Percentiles rank a stretch among this genome's conserved stretches.
Evolutionary conservation across 2,113 vertebrate species (phyloP).

Genomic region (Ochotona curzoniae): DNA sequence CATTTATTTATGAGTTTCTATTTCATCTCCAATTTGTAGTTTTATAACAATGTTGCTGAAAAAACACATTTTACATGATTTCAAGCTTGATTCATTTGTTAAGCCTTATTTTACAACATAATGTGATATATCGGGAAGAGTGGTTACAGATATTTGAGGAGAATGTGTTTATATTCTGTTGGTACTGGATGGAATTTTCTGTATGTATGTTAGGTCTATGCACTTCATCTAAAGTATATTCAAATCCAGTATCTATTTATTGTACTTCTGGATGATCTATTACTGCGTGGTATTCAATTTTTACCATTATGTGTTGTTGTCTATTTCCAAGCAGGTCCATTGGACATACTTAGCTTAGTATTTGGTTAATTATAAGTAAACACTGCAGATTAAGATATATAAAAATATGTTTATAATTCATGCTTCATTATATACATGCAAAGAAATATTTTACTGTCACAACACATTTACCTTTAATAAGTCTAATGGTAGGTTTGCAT

Average conservation of each 20-base stretch:
- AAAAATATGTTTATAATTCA: not conserved
- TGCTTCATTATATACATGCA: not conserved
- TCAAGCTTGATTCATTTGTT: not conserved
- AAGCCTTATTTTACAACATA: not conserved
- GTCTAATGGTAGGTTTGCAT: not conserved
- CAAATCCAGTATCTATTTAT: not conserved
- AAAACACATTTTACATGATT: not conserved
- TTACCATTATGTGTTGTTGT: not conserved
- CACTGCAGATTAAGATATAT: not conserved
- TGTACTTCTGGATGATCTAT: not conserved
- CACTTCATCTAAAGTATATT: not conserved
- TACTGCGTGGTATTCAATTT: not conserved
- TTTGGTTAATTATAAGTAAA: not conserved
- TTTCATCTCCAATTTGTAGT: not conserved
- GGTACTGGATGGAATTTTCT: not conserved
- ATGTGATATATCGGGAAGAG: not conserved
- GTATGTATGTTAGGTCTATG: not conserved
- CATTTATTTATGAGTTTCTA: not conserved
- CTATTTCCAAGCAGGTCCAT: not conserved
- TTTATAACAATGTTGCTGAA: not conserved
- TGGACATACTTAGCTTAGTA: not conserved
- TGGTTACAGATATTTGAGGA: not conserved
- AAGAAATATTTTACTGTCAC: constrained; percentile 14
- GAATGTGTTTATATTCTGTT: not conserved
- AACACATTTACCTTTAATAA: constrained; percentile 12